phyloP scores from a whole-genome alignment of 1,140 invertebrate genomes.

The Saxidomus purpurata region DNA sequence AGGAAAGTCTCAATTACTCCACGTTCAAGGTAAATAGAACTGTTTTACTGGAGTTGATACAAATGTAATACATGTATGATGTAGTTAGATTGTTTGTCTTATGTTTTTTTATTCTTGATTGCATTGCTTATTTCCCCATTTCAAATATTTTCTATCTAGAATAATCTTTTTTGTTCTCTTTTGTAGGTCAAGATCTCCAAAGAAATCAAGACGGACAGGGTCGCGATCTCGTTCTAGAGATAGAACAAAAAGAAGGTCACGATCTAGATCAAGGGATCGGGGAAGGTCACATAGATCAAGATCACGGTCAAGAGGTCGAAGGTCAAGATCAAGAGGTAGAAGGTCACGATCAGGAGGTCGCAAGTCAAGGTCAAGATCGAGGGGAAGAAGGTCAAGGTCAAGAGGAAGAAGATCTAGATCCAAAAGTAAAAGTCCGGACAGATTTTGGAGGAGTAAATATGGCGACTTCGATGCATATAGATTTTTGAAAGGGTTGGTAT shows the following conservation, averaged over 20 bases:
- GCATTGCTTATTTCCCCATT: too few species aligned
- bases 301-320: conserved; percentile 42
- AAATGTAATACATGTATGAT: too few species aligned
- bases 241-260: conserved; percentile 44
- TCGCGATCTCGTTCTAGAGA: conserved; percentile 54
- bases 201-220: conserved; percentile 59
- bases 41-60: too few species aligned
- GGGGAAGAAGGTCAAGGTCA: conserved; percentile 59
- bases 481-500: conserved; percentile 45
- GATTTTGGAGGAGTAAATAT: conserved; percentile 64
- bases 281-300: not conserved
- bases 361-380: conserved; percentile 50
- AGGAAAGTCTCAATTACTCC: conserved; percentile 68
- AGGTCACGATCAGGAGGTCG: conserved; percentile 55
- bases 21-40: conserved; percentile 58
- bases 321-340: conserved; percentile 63
- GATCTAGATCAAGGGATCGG: conserved; percentile 59
- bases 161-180: not conserved
- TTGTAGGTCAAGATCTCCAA: conserved; percentile 72
- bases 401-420: conserved; percentile 53
- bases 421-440: conserved; percentile 55
- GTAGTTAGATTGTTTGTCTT: too few species aligned
- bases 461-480: conserved; percentile 65
- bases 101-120: not conserved
- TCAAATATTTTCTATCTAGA: too few species aligned